Conservation (phyloP, 2,797 vertebrate species). For the Prionace glauca region DNA sequence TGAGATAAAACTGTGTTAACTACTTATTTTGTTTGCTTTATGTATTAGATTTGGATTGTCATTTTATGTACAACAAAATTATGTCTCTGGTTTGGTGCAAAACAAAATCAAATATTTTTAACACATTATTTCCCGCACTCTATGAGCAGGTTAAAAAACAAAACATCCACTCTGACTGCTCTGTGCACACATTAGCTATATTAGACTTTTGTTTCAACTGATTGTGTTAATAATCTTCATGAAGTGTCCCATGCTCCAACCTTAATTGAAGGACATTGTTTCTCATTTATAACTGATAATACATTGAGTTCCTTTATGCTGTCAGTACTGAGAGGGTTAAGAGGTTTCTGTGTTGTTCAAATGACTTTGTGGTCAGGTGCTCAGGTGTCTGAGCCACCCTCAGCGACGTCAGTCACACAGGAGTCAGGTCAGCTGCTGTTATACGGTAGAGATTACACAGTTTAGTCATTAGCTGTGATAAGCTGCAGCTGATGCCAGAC, state of each 20-base stretch:
- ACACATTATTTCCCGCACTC: background rate
- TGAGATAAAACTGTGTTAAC: background rate
- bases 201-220: background rate
- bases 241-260: background rate
- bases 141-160: background rate
- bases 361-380: conserved; percentile 56
- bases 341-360: conserved; percentile 51
- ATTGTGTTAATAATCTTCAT: background rate
- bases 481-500: conserved; percentile 86
- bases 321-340: conserved; percentile 54
- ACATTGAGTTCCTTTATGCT: background rate
- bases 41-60: background rate
- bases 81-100: background rate
- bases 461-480: conserved; percentile 83
- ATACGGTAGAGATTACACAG: conserved; percentile 77
- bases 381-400: conserved; percentile 65
- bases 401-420: conserved; percentile 58
- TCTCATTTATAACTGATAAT: background rate
- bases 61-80: background rate
- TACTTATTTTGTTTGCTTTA: background rate
- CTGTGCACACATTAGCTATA: background rate
- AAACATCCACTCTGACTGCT: background rate
- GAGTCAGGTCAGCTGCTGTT: conserved; percentile 83
- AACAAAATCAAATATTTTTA: conserved; percentile 1
- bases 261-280: background rate